Evolutionary conservation across 2,888 invertebrate species (phyloP), one percentile per base, ranked within the genome.

Genomic region (Endotricha flammealis): DNA sequence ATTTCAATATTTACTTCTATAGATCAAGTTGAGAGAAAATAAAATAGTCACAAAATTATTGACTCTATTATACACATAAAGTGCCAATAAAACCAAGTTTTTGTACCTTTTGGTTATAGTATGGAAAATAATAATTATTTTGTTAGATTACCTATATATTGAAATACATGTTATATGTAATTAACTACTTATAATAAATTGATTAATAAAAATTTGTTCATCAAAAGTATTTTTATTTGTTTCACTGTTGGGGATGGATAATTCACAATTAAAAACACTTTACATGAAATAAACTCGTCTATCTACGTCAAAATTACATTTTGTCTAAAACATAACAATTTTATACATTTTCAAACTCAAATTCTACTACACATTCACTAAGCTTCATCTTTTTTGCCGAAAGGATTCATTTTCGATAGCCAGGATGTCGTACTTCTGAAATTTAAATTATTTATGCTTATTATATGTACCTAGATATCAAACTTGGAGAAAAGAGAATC

Each of bases 351-450:
- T 41, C 38, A 28, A 38, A 43, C 32, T 38, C 16, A 36, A 41
- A 47, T 43, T 36, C n/a, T 16, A 41, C 48, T 53, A 54, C 32
- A 39, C 35, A 29, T 44, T 53, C 46, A 45, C 62, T 85, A 89
- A 45, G 89, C 89, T 80, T 90, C 89, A 42, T 88, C 88, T 68
- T 92, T 92, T 62, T 91, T 92, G 33, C 90, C 90, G 75, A 93
- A 94, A 25, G 93, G 93, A 83, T 94, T 94, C 46, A 94, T 89
- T 79, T 91, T 94, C 8, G 91, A 89, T 32, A 94, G 74, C 94
- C 94, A 94, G 12, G 91, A 81, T 42, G 85, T 78, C 22, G 83
- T 81, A 38, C 60, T 59, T 39, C 83, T 85, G 72, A 29, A 73
- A 72, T 53, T 37, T 44, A 43, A 49, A 35, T 2, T 9, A 24